Percentiles rank a stretch among this genome's conserved stretches.
These are phyloP conservation scores for Drosophila aff. DNA, from an alignment of 1,140 invertebrate species.

Conservation along the genomic window DNA sequence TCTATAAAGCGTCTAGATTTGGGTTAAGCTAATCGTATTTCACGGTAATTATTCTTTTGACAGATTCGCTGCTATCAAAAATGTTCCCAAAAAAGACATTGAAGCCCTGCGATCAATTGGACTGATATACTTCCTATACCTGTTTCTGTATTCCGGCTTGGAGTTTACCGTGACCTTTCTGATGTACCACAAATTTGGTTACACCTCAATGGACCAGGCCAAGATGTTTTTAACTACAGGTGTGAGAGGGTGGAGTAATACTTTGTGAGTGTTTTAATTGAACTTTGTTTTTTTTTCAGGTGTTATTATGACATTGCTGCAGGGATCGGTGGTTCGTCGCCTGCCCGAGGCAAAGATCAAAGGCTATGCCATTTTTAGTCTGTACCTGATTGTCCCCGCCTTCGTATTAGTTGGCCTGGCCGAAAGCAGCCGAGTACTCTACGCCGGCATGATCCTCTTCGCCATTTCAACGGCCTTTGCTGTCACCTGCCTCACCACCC, in stretches of 20 bases:
- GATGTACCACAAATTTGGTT: slow-evolving; percentile 96
- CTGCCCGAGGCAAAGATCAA: slow-evolving; percentile 92
- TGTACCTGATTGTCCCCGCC: slow-evolving; percentile 94
- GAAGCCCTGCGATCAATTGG: slow-evolving; percentile 91
- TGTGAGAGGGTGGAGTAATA: background rate
- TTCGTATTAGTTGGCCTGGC: slow-evolving; percentile 94
- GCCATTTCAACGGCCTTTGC: slow-evolving; percentile 96
- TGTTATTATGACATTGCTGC: slow-evolving; percentile 95
- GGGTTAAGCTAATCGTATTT: slow-evolving; percentile 23
- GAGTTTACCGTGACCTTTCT: slow-evolving; percentile 99
- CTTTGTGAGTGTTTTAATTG: slow-evolving; percentile 10
- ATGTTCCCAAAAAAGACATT: slow-evolving; percentile 87
- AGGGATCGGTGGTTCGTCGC: slow-evolving; percentile 94
- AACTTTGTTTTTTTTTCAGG: slow-evolving; percentile 53
- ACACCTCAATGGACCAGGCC: slow-evolving; percentile 97
- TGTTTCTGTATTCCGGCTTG: slow-evolving; percentile 98
- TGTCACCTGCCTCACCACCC: slow-evolving; percentile 96
- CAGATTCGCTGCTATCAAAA: slow-evolving; percentile 88
- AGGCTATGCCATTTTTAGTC: slow-evolving; percentile 90
- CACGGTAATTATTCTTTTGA: slow-evolving; percentile 61
- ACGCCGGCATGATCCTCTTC: slow-evolving; percentile 94
- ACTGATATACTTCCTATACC: slow-evolving; percentile 95
- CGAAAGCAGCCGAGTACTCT: slow-evolving; percentile 87
- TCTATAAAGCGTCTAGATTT: slow-evolving; percentile 1
- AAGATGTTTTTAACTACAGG: slow-evolving; percentile 99